Conservation (phyloP, 1,140 invertebrate species). For the Andricus grossulariae region DNA sequence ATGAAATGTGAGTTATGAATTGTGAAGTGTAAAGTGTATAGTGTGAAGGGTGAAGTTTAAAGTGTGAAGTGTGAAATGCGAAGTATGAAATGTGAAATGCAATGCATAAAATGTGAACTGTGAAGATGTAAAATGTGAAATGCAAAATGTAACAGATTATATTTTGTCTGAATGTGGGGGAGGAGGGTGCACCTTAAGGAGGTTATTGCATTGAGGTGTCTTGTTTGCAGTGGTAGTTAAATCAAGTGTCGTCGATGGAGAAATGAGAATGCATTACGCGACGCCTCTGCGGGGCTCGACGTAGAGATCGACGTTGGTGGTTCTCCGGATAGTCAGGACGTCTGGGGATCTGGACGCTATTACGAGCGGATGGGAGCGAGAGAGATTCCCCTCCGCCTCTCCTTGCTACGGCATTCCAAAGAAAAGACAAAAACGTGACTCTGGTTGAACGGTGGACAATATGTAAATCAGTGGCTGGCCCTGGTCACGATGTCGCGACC, state of each 20-base stretch:
- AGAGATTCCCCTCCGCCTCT: slow-evolving; percentile 57
- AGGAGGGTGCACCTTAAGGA: not conserved
- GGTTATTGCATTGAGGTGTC: not conserved
- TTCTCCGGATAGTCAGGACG: slow-evolving; percentile 65
- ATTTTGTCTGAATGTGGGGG: no score
- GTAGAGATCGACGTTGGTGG: slow-evolving; percentile 70
- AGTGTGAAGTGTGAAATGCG: no score
- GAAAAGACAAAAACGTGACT: slow-evolving; percentile 69
- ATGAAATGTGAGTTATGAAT: no score
- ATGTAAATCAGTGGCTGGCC: slow-evolving; percentile 74
- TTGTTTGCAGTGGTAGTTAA: slow-evolving; percentile 35
- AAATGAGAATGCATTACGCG: slow-evolving; percentile 57
- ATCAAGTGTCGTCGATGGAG: slow-evolving; percentile 50
- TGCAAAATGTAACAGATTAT: no score
- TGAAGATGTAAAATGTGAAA: no score
- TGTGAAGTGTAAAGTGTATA: no score
- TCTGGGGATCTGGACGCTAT: slow-evolving; percentile 70
- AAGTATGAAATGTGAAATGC: no score
- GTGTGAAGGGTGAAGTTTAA: no score
- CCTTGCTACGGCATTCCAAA: slow-evolving; percentile 71
- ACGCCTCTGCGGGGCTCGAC: slow-evolving; percentile 32
- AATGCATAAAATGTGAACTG: no score
- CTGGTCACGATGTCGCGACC: slow-evolving; percentile 75
- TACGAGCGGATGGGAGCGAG: slow-evolving; percentile 63
- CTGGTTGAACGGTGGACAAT: slow-evolving; percentile 71